Percentiles rank a stretch among this genome's conserved stretches.
phyloP scores from a whole-genome alignment of 1,140 invertebrate genomes.

The Hydropsyche tenuis region DNA sequence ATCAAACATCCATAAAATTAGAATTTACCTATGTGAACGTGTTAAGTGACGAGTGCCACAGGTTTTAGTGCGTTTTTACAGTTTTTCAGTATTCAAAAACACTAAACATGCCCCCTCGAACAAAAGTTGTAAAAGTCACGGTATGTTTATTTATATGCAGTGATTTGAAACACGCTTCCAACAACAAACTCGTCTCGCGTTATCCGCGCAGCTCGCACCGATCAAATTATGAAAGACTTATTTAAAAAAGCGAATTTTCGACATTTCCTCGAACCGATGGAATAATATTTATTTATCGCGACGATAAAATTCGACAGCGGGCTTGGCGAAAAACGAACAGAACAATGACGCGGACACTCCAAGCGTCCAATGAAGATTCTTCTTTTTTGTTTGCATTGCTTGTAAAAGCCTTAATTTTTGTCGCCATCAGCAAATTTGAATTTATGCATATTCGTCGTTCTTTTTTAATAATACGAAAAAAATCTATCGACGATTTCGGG shows the following conservation, averaged over 20 bases:
- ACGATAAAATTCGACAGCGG: too few species aligned
- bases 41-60: slow-evolving; percentile 30
- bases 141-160: slow-evolving; percentile 35
- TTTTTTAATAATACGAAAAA: too few species aligned
- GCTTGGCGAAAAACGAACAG: too few species aligned
- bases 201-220: too few species aligned
- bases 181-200: neutral
- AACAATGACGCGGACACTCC: too few species aligned
- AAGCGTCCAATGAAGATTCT: too few species aligned
- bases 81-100: slow-evolving; percentile 38
- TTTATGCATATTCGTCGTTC: slow-evolving; percentile 31
- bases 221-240: too few species aligned
- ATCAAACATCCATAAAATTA: slow-evolving; percentile 20
- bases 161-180: slow-evolving; percentile 27
- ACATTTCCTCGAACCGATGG: too few species aligned
- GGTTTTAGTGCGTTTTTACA: slow-evolving; percentile 39
- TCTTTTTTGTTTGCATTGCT: slow-evolving; percentile 26
- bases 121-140: slow-evolving; percentile 40
- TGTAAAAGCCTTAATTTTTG: slow-evolving; percentile 46
- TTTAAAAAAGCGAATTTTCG: too few species aligned
- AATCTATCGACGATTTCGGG: slow-evolving; percentile 4
- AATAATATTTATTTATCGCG: too few species aligned
- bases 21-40: slow-evolving; percentile 34
- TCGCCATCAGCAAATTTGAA: slow-evolving; percentile 38
- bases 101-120: slow-evolving; percentile 33